phyloP scores from a whole-genome alignment of 2,113 vertebrate genomes.

The Empidonax traillii region DNA sequence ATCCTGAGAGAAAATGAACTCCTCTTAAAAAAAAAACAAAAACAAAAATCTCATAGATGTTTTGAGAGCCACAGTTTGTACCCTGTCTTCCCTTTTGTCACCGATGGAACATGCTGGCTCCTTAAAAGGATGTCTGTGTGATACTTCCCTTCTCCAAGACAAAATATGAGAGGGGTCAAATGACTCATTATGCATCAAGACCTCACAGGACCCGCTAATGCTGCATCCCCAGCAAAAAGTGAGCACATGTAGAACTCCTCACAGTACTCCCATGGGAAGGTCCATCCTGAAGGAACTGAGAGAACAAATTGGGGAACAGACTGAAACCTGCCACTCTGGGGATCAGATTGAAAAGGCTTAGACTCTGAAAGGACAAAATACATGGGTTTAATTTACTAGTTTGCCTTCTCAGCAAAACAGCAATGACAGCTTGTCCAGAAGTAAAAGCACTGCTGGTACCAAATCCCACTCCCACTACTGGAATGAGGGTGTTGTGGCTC shows the following conservation, averaged over 20 bases:
- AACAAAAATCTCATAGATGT: neutral
- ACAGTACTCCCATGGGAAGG: neutral
- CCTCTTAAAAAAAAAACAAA: neutral
- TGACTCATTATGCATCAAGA: neutral
- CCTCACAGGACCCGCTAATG: neutral
- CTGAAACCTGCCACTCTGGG: neutral
- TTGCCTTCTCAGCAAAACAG: neutral
- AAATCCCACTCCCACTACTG: neutral
- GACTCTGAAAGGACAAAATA: neutral
- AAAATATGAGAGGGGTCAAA: neutral
- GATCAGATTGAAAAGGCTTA: neutral
- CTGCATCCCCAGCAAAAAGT: neutral
- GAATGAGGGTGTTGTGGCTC: neutral
- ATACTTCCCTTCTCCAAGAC: neutral
- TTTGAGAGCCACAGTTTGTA: neutral
- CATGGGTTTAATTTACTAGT: neutral
- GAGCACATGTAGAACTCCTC: neutral
- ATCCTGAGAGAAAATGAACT: neutral
- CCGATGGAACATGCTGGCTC: neutral
- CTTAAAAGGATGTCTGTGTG: neutral
- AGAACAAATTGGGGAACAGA: neutral
- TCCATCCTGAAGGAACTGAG: neutral
- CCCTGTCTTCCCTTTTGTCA: neutral
- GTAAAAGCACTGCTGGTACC: neutral
- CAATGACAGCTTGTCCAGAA: neutral